These are phyloP conservation scores for Phalloptychus januarius DNA, from an alignment of 2,797 vertebrate genomes.

Conservation along the genomic window DNA sequence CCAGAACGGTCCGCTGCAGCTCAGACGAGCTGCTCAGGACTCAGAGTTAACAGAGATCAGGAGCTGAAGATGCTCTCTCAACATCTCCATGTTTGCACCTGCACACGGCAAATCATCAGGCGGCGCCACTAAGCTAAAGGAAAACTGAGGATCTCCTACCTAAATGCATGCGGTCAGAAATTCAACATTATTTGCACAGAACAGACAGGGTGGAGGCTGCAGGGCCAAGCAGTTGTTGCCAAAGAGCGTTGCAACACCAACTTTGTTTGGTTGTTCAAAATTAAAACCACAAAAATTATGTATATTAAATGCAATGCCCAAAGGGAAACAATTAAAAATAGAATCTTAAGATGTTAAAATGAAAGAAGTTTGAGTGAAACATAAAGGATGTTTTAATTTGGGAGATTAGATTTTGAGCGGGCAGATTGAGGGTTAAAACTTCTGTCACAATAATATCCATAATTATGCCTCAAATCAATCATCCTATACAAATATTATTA, in stretches of 20 bases:
- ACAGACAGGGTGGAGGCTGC: not conserved
- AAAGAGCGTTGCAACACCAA: not conserved
- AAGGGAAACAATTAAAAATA: not conserved
- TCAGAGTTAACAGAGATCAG: slow-evolving; percentile 6
- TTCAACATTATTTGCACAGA: not conserved
- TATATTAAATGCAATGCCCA: not conserved
- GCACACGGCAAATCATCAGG: not conserved
- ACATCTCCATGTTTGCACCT: not conserved
- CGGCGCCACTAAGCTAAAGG: not conserved
- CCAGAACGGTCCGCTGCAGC: slow-evolving; percentile 43
- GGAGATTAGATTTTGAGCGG: not conserved
- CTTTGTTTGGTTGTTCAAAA: not conserved
- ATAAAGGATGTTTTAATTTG: not conserved
- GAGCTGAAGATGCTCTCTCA: not conserved
- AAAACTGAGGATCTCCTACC: not conserved
- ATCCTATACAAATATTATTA: not conserved
- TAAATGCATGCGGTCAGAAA: not conserved
- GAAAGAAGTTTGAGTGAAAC: not conserved
- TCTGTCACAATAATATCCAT: not conserved
- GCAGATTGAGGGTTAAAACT: not conserved
- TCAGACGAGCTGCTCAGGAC: slow-evolving; percentile 30
- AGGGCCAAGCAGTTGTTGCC: not conserved
- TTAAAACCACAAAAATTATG: not conserved
- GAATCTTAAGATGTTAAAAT: not conserved
- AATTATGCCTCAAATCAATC: not conserved